Conservation (phyloP, 2,888 invertebrate species). For the Orgyia antiqua region DNA sequence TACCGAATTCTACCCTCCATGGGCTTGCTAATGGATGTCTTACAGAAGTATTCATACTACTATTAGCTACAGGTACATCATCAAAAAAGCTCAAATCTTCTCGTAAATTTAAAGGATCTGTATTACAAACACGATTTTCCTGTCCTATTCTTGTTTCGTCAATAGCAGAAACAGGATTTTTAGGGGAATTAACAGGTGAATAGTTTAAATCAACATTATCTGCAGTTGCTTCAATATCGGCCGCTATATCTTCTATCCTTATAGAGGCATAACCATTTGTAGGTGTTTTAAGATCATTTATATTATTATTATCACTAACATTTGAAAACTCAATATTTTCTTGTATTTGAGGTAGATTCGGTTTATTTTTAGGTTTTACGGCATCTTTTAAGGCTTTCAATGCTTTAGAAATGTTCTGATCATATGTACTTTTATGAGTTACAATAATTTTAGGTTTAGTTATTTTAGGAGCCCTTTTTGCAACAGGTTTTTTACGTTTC, state of each 20-base stretch:
- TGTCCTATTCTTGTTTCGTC: slow-evolving; percentile 10
- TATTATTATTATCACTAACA: too few species aligned
- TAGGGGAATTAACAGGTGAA: slow-evolving; percentile 57
- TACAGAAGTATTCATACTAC: slow-evolving; percentile 59
- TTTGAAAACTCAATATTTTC: too few species aligned
- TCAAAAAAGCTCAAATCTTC: slow-evolving; percentile 62
- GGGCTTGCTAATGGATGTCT: slow-evolving; percentile 61
- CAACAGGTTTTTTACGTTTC: slow-evolving; percentile 43
- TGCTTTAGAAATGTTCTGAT: slow-evolving; percentile 55
- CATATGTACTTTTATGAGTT: slow-evolving; percentile 50
- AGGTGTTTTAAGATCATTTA: slow-evolving; percentile 16
- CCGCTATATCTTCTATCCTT: slow-evolving; percentile 58
- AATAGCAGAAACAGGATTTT: slow-evolving; percentile 12
- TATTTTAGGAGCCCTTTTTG: slow-evolving; percentile 34
- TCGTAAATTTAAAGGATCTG: slow-evolving; percentile 55
- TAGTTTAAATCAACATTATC: slow-evolving; percentile 49
- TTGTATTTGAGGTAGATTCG: slow-evolving; percentile 12
- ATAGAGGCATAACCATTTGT: slow-evolving; percentile 42
- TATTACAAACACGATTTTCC: slow-evolving; percentile 17
- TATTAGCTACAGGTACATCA: slow-evolving; percentile 63
- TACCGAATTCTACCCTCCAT: slow-evolving; percentile 66
- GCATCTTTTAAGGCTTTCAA: slow-evolving; percentile 47
- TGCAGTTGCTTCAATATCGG: slow-evolving; percentile 47
- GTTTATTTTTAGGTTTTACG: slow-evolving; percentile 22
- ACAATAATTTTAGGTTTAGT: slow-evolving; percentile 42